Conservation (phyloP, 2,113 vertebrate genomes). For the Lanius ludovicianus region DNA sequence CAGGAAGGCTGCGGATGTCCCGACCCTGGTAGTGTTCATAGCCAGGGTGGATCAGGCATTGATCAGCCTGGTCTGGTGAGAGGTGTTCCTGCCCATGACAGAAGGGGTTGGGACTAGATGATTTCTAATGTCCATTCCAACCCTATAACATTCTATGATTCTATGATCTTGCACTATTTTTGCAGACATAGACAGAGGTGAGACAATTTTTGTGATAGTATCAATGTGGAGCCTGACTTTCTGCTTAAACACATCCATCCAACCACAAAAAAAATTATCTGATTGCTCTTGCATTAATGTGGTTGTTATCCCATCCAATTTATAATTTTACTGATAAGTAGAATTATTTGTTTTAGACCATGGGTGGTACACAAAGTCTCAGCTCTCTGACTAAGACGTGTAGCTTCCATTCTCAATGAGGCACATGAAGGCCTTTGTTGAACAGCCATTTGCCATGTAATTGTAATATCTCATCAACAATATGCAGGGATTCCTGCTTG, state of each 20-base stretch:
- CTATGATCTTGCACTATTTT: neutral
- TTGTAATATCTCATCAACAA: neutral
- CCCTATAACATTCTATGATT: neutral
- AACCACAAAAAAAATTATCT: neutral
- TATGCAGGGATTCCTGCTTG: neutral
- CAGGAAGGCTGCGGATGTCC: neutral
- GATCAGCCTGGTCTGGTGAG: neutral
- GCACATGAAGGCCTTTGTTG: rapidly evolving
- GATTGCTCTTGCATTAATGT: neutral
- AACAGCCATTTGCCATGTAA: neutral
- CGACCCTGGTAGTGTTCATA: neutral
- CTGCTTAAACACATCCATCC: neutral
- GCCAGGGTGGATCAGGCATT: neutral
- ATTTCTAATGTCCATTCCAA: neutral
- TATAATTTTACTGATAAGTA: neutral
- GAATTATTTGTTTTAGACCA: neutral
- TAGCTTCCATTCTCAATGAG: neutral
- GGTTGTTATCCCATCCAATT: neutral
- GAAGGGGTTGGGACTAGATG: neutral
- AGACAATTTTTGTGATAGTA: neutral
- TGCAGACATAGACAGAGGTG: neutral
- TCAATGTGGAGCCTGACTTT: neutral
- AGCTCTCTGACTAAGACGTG: neutral
- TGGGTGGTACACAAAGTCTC: neutral
- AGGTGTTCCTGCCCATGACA: neutral